A percentile compares a stretch with the other conserved stretches of the same genome.
Conservation (phyloP, 2,113 vertebrate genomes). For the Xenopus borealis region DNA sequence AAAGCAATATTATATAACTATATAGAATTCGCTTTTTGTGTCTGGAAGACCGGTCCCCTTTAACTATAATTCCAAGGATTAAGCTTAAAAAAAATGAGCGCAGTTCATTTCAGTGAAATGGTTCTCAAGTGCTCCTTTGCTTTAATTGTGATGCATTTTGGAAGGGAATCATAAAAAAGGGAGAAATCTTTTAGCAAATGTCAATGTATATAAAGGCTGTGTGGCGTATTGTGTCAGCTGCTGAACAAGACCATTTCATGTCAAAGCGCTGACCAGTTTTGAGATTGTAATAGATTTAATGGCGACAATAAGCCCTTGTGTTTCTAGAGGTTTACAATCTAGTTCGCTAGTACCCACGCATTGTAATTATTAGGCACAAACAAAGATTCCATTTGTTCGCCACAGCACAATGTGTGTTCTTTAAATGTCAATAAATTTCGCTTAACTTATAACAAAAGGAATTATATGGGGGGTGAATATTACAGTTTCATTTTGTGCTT, state of each 20-base stretch:
- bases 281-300: conserved; percentile 68
- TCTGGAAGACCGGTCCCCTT: too few species aligned
- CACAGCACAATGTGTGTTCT: conserved; percentile 64
- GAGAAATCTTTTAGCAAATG: conserved; percentile 18
- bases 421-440: conserved; percentile 64
- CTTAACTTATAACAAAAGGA: conserved; percentile 28
- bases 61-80: too few species aligned
- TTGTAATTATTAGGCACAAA: conserved; percentile 65
- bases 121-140: conserved; percentile 7
- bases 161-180: neutral
- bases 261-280: conserved; percentile 65
- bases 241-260: conserved; percentile 51
- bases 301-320: conserved; percentile 69
- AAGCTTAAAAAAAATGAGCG: neutral
- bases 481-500: neutral
- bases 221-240: conserved; percentile 11
- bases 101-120: neutral
- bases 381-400: conserved; percentile 68
- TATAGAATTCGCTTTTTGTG: too few species aligned
- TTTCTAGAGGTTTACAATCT: conserved; percentile 65
- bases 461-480: neutral
- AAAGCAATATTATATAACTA: too few species aligned
- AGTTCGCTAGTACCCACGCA: conserved; percentile 68
- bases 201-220: conserved; percentile 33
- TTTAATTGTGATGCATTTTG: conserved; percentile 22